phyloP scores from a whole-genome alignment of 2,113 vertebrate species.

The Etheostoma spectabile region DNA sequence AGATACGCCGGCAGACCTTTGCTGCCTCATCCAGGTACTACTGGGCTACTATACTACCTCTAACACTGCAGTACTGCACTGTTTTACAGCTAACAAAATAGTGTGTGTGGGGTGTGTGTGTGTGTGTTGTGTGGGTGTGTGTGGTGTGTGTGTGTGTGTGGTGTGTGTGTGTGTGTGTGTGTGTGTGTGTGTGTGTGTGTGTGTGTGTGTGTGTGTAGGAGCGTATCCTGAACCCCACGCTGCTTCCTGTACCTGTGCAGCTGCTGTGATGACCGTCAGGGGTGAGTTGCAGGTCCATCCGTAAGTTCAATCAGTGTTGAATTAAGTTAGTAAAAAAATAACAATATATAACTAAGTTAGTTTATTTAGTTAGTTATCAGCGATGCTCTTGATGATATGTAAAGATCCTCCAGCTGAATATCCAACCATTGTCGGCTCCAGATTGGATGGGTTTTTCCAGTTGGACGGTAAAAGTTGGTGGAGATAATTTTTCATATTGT shows the following conservation, averaged over 20 bases:
- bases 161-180: too few species aligned
- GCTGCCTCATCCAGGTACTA: conserved; percentile 94
- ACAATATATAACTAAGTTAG: too few species aligned
- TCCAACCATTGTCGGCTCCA: too few species aligned
- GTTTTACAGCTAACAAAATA: background rate
- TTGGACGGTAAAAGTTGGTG: background rate
- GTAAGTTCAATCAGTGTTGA: background rate
- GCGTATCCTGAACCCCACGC: conserved; percentile 94
- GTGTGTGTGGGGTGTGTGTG: background rate
- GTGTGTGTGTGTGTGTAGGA: conserved; percentile 82
- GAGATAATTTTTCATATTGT: background rate
- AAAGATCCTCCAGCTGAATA: too few species aligned
- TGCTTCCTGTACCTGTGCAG: conserved; percentile 96
- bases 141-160: too few species aligned
- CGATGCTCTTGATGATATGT: too few species aligned
- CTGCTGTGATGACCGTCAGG: conserved; percentile 95
- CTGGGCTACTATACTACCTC: background rate
- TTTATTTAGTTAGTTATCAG: too few species aligned
- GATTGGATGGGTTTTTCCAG: too few species aligned
- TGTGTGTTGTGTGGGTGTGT: conserved; percentile 11
- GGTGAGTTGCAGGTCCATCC: conserved; percentile 82
- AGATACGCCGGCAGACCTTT: conserved; percentile 94
- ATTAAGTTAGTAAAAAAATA: too few species aligned
- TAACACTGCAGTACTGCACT: background rate
- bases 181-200: background rate